Evolutionary conservation across 2,797 vertebrate species (phyloP), one percentile per base, ranked within the genome.

Genomic region (Orestias chungarensis): DNA sequence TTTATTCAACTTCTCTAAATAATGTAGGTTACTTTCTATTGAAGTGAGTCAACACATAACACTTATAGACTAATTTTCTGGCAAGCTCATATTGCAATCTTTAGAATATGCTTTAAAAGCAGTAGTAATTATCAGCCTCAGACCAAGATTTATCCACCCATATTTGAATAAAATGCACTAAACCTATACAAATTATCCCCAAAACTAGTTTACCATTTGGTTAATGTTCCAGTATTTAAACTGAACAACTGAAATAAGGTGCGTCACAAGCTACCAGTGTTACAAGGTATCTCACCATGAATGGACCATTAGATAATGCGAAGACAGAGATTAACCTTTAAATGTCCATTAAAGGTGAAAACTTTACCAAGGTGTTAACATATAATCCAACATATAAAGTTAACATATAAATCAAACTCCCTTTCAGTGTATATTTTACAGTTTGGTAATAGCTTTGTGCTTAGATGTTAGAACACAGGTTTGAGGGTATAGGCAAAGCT

Each of bases 281-380:
- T n/a, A n/a, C n/a, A n/a, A n/a, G n/a, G n/a, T 61, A 35, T 61
- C 33, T 14, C 15, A 27, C 29, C 3, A 2, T 15, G 31, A 57
- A 14, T 57, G 54, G 31, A 57, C 31, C 17, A 33, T 7, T 18
- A 23, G 20, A 18, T 5, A 8, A 83, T 79, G 17, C 18, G 31
- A 50, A 25, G 68, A 64, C 35, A 4, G 14, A 31, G 54, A 73
- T 46, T 50, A 35, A 52, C 64, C 38, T 52, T 68, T 57, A 75
- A 82, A 81, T 75, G 64, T 27, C 64, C 71, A 84, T 72, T 64
- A 70, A 40, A 71, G n/a, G 38, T 70, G 80, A 83, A 82, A 77
- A 70, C 73, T 87, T 88, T 82, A 91, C 89, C 81, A 82, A 83
- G n/a, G n/a, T n/a, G n/a, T n/a, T n/a, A n/a, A n/a, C n/a, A n/a